Conservation (phyloP, 2,797 vertebrate genomes). For the Poecilia velifera region DNA sequence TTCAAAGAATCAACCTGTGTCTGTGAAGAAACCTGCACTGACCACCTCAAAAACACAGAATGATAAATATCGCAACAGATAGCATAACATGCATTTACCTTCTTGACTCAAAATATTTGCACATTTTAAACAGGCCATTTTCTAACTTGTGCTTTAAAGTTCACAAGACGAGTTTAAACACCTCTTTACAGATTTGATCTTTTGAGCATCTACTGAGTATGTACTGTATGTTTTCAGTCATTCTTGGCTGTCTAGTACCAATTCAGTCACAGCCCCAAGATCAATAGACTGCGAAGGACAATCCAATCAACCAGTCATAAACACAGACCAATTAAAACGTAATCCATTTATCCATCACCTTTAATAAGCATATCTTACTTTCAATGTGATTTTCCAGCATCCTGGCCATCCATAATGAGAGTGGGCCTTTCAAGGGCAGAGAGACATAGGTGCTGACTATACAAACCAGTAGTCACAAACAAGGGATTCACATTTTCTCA, state of each 20-base stretch:
- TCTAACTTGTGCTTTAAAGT: background rate
- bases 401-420: slow-evolving; percentile 63
- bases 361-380: slow-evolving; percentile 78
- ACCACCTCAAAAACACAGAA: background rate
- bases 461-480: slow-evolving; percentile 51
- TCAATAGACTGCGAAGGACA: slow-evolving; percentile 80
- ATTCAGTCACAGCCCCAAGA: slow-evolving; percentile 70
- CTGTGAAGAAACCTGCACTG: background rate
- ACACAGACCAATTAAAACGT: slow-evolving; percentile 76
- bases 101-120: background rate
- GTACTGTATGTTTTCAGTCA: slow-evolving; percentile 44
- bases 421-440: slow-evolving; percentile 62
- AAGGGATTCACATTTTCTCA: slow-evolving; percentile 49
- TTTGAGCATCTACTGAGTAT: slow-evolving; percentile 37
- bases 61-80: background rate
- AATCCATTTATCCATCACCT: slow-evolving; percentile 79
- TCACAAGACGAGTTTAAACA: slow-evolving; percentile 25
- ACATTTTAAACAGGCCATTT: background rate
- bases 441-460: slow-evolving; percentile 37
- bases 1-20: background rate
- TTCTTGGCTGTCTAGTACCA: slow-evolving; percentile 59
- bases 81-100: background rate
- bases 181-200: slow-evolving; percentile 22
- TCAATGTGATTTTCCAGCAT: slow-evolving; percentile 60
- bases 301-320: slow-evolving; percentile 76